These are phyloP conservation scores for Anableps anableps DNA, from an alignment of 2,797 vertebrate genomes.

Conservation along the genomic window DNA sequence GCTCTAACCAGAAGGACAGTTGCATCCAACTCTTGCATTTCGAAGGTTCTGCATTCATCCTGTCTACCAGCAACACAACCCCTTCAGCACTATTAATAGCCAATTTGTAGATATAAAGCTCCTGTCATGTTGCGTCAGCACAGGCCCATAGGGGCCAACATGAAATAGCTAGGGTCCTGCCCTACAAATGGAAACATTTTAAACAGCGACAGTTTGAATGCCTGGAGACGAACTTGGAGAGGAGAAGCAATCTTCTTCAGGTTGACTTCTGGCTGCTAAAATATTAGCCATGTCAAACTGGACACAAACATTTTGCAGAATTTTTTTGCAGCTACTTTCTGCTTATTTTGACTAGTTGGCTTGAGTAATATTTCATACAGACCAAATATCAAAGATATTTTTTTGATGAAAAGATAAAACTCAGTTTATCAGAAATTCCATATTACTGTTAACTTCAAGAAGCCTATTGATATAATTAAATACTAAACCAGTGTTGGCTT, in stretches of 20 bases:
- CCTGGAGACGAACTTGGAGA: conserved; percentile 32
- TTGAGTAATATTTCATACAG: neutral
- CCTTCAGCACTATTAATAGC: conserved; percentile 68
- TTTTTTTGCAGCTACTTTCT: neutral
- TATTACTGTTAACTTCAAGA: neutral
- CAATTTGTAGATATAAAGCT: conserved; percentile 51
- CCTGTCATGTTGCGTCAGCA: conserved; percentile 70
- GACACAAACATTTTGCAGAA: neutral
- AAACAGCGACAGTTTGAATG: conserved; percentile 36
- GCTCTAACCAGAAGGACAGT: conserved; percentile 17
- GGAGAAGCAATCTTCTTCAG: conserved; percentile 25
- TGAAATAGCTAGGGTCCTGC: conserved; percentile 37
- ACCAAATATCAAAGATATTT: neutral
- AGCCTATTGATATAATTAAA: neutral
- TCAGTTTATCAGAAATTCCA: neutral
- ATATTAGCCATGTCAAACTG: conserved; percentile 28
- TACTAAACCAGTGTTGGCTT: neutral
- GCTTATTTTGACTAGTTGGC: neutral
- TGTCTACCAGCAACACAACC: conserved; percentile 55
- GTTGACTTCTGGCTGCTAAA: conserved; percentile 51
- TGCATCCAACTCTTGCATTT: conserved; percentile 41
- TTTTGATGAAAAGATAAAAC: neutral
- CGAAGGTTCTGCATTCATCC: conserved; percentile 31
- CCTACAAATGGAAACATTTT: conserved; percentile 54
- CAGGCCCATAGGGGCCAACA: conserved; percentile 44